Evolutionary conservation across 2,888 invertebrate species (phyloP), one percentile per base, ranked within the genome.

Genomic region (Acleris cristana): DNA sequence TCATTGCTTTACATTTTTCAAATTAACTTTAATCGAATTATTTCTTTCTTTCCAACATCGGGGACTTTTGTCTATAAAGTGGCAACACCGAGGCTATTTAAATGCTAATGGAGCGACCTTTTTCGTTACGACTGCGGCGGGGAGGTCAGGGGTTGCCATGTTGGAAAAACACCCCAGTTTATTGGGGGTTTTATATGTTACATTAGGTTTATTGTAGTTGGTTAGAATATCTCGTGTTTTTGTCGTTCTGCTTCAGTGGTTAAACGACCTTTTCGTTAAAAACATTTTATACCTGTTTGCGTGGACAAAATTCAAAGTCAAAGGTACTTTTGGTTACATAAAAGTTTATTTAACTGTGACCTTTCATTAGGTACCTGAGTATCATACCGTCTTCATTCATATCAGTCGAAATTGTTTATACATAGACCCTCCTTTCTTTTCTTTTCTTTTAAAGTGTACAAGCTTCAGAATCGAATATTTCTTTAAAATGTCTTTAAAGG

Each of bases 91-190:
- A 74, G 74, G 71, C 80, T 75, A 83, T 83, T 81, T 83, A 83
- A 79, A 83, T 83, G 82, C 84, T 80, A 83, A 83, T 83, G 65
- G 54, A 65, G 76, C 76, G 82, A 83, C 83, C 83, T 79, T 78
- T 65, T 72, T 69, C 71, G 72, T 70, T 70, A 68, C 69, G 56
- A 44, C 57, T 34, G 57, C 59, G 40, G 68, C 53, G 45, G 53
- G 8, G 21, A 53, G 40, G 58, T 58, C 51, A 55, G 55, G 51
- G 65, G 66, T 62, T 66, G 56, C 66, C 66, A 62, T 56, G 66
- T 66, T 45, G 61, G 56, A 66, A 66, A 65, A 66, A 61, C 54
- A 30, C 21, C 44, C 56, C 61, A 21, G 45, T 66, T 65, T 65
- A 65, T 60, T 65, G 55, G 65, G 55, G 65, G 49, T 60, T 65